Conservation (phyloP, 2,113 vertebrate species). For the Eptatretus burgeri region DNA sequence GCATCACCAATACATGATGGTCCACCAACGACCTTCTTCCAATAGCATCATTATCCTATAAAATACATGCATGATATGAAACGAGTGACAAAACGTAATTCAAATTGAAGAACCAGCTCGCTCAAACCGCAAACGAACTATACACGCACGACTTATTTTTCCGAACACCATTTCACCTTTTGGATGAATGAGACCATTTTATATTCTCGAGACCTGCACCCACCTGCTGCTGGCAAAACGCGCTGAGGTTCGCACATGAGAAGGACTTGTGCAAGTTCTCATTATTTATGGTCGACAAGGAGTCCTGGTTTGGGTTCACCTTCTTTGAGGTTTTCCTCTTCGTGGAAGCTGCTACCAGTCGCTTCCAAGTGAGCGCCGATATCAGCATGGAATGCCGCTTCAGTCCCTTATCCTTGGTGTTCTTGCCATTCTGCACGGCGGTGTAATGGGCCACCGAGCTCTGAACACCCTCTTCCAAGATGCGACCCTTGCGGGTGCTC, state of each 20-base stretch:
- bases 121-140: too few species aligned
- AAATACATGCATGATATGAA: too few species aligned
- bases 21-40: too few species aligned
- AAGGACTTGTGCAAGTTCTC: conserved; percentile 35
- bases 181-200: too few species aligned
- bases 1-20: too few species aligned
- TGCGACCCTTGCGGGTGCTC: conserved; percentile 21
- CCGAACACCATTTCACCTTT: too few species aligned
- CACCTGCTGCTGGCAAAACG: conserved; percentile 17
- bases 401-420: conserved; percentile 21
- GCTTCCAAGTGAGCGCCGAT: conserved; percentile 32
- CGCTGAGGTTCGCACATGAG: conserved; percentile 34
- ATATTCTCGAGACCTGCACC: too few species aligned
- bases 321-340: conserved; percentile 22
- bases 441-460: conserved; percentile 30
- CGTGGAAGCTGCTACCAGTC: conserved; percentile 33
- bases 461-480: conserved; percentile 19
- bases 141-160: too few species aligned
- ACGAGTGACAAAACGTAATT: too few species aligned
- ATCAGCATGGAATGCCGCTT: conserved; percentile 33
- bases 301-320: conserved; percentile 17
- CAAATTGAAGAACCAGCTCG: too few species aligned
- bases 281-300: conserved; percentile 24
- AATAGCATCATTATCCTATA: too few species aligned
- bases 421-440: conserved; percentile 22